Evolutionary conservation across 2,797 vertebrate genomes (phyloP).

Genomic region (Lepilemur ruficaudatus): DNA sequence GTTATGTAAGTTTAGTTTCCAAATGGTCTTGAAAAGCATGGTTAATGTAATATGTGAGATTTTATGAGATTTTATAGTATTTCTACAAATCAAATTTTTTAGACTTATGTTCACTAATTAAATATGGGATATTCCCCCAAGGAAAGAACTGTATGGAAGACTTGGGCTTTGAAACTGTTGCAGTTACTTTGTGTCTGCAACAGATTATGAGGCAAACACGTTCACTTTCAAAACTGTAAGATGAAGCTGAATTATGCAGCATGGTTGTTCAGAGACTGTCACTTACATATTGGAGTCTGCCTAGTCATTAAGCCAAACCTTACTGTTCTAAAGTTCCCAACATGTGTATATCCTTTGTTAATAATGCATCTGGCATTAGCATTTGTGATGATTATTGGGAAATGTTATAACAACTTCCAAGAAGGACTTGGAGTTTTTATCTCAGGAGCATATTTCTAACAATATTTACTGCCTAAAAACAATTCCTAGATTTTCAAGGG

Average conservation of each 20-base stretch:
- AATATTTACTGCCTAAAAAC: constrained; percentile 52
- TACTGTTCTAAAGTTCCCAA: constrained; percentile 29
- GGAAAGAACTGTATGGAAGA: not conserved
- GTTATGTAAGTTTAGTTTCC: not conserved
- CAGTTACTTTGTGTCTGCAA: not conserved
- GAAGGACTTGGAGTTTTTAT: constrained; percentile 54
- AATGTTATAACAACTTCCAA: constrained; percentile 63
- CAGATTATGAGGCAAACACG: not conserved
- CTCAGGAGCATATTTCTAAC: constrained; percentile 37
- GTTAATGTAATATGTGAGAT: not conserved
- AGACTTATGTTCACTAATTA: not conserved
- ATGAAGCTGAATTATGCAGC: constrained; percentile 26
- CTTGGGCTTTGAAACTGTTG: not conserved
- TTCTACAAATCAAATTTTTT: constrained; percentile 16
- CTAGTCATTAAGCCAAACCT: constrained; percentile 46
- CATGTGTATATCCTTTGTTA: constrained; percentile 55
- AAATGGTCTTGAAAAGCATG: constrained; percentile 41
- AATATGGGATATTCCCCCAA: not conserved
- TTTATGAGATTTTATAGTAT: not conserved
- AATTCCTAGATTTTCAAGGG: constrained; percentile 55
- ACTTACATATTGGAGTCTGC: constrained; percentile 28
- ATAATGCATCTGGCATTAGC: constrained; percentile 74
- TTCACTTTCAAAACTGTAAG: constrained; percentile 53
- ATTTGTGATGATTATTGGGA: constrained; percentile 54
- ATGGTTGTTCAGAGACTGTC: constrained; percentile 36